phyloP scores from a whole-genome alignment of 2,797 vertebrate genomes.

The Gorsachius magnificus region DNA sequence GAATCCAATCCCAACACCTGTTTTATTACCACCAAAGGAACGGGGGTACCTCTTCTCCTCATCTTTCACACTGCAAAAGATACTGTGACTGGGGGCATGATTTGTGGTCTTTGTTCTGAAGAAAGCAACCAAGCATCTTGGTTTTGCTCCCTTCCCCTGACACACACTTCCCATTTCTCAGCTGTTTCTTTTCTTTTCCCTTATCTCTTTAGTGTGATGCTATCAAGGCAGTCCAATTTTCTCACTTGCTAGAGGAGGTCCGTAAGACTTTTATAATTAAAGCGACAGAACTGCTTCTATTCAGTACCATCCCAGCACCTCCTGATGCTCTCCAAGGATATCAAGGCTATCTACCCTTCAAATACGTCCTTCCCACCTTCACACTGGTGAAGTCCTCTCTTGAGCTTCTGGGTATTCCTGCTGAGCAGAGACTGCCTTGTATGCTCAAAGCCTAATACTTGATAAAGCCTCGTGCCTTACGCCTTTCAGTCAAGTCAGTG shows the following conservation, averaged over 20 bases:
- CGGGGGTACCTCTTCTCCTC: neutral
- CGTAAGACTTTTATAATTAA: neutral
- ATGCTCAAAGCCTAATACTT: neutral
- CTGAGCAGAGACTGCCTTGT: neutral
- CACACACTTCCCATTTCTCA: neutral
- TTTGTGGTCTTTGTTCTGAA: neutral
- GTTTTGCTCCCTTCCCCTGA: neutral
- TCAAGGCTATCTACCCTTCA: neutral
- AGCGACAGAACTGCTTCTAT: neutral
- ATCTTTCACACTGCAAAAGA: neutral
- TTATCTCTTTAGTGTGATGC: neutral
- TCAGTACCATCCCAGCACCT: neutral
- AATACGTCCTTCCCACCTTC: neutral
- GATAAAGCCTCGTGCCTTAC: neutral
- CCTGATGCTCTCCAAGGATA: neutral
- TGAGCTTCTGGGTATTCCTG: neutral
- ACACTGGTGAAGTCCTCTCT: neutral
- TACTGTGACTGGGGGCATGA: neutral
- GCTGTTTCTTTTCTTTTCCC: neutral
- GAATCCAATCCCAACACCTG: neutral
- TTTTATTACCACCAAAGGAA: neutral
- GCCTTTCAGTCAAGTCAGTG: neutral
- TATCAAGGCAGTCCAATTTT: neutral
- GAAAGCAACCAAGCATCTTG: neutral
- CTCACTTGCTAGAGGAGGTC: neutral